Conservation (phyloP, 2,888 invertebrate genomes). For the Mylabris sibirica region DNA sequence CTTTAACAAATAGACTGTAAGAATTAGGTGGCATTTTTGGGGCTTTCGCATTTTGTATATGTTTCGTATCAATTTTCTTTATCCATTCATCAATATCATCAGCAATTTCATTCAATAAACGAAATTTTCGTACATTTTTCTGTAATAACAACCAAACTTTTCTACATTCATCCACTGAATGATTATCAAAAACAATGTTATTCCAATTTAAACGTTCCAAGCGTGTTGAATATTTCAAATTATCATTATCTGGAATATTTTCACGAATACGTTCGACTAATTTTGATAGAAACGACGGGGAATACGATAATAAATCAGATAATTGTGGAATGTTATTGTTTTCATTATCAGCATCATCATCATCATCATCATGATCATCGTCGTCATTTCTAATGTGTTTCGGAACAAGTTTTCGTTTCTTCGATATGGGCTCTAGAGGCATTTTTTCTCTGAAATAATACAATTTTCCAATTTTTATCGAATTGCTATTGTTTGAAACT, state of each 20-base stretch:
- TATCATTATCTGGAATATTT: conserved; percentile 59
- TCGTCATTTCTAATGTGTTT: too few relatives aligned
- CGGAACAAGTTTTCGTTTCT: background rate
- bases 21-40: conserved; percentile 25
- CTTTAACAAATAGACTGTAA: conserved; percentile 21
- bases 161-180: conserved; percentile 60
- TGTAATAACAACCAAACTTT: conserved; percentile 59
- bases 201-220: conserved; percentile 61
- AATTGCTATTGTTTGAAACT: background rate
- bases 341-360: background rate
- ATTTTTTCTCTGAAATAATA: conserved; percentile 16
- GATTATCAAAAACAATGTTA: conserved; percentile 58
- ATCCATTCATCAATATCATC: conserved; percentile 62
- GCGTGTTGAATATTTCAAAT: conserved; percentile 55
- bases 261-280: conserved; percentile 10
- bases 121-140: conserved; percentile 58
- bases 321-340: background rate
- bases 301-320: conserved; percentile 9
- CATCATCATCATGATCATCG: background rate
- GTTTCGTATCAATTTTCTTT: conserved; percentile 43
- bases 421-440: background rate
- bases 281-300: conserved; percentile 16
- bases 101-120: conserved; percentile 61
- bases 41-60: conserved; percentile 11
- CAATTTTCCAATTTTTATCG: background rate